Conservation (phyloP, 2,888 invertebrate species). For the Tachina lurida region DNA sequence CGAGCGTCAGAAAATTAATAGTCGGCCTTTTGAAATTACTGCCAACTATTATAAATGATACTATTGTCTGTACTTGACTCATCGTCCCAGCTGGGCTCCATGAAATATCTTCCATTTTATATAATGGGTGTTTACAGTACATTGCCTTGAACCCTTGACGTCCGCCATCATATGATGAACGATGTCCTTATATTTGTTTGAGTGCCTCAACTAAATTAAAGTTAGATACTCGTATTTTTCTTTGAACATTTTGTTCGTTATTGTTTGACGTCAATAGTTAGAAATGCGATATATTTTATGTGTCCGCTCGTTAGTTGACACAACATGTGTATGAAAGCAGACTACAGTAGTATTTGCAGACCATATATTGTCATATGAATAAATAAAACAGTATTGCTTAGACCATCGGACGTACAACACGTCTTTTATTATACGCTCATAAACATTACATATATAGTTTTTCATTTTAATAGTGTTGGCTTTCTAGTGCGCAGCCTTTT, state of each 20-base stretch:
- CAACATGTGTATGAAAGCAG: not conserved
- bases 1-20: too few relatives aligned
- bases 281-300: slow-evolving; percentile 57
- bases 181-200: slow-evolving; percentile 20
- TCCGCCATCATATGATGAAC: not conserved
- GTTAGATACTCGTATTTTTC: slow-evolving; percentile 8
- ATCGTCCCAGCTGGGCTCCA: not conserved
- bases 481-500: not conserved
- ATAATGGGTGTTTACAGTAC: slow-evolving; percentile 32
- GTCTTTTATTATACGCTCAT: too few relatives aligned
- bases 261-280: slow-evolving; percentile 39
- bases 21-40: too few relatives aligned
- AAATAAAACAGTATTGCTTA: too few relatives aligned
- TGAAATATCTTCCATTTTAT: not conserved
- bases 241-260: slow-evolving; percentile 10
- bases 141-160: not conserved
- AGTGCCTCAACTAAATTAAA: not conserved
- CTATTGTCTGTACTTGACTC: too few relatives aligned
- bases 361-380: too few relatives aligned
- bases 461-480: not conserved
- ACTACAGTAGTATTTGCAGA: not conserved
- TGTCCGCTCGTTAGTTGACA: slow-evolving; percentile 51
- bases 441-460: too few relatives aligned
- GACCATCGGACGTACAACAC: too few relatives aligned
- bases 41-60: not conserved